Evolutionary conservation across 23 tunicate genomes (phyloP).

Genomic region (Oikopleura albicans): DNA sequence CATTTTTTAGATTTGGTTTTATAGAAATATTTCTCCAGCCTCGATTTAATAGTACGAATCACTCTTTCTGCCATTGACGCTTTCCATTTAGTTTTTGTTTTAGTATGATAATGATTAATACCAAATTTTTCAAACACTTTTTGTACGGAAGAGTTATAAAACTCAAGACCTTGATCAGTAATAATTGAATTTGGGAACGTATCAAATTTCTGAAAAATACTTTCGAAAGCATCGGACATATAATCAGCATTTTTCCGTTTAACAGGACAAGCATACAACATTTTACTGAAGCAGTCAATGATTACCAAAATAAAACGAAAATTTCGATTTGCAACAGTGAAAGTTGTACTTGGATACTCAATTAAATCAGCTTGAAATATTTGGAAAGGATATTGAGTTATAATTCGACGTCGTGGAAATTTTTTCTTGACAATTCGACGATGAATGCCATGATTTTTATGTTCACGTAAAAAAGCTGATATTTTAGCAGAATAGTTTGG

Average conservation of each 20-base stretch:
- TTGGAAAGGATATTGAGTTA: not conserved
- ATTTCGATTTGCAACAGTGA: not conserved
- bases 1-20: not conserved
- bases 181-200: not conserved
- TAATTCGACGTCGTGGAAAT: not conserved
- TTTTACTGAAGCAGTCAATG: not conserved
- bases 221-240: not conserved
- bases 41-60: not conserved
- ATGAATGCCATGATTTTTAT: not conserved
- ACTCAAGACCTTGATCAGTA: not conserved
- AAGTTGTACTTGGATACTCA: not conserved
- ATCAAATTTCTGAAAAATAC: not conserved
- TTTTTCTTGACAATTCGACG: not conserved
- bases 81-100: not conserved
- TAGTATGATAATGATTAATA: not conserved
- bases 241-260: not conserved
- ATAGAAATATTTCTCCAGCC: not conserved
- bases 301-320: not conserved
- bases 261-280: not conserved
- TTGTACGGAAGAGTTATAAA: not conserved
- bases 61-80: conserved; percentile 1
- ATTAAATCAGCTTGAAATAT: not conserved
- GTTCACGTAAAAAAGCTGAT: not conserved
- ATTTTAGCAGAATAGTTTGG: not conserved
- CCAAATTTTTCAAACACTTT: not conserved